These are phyloP conservation scores for Xiphophorus maculatus DNA, from an alignment of 2,113 vertebrate species.

Conservation along the genomic window DNA sequence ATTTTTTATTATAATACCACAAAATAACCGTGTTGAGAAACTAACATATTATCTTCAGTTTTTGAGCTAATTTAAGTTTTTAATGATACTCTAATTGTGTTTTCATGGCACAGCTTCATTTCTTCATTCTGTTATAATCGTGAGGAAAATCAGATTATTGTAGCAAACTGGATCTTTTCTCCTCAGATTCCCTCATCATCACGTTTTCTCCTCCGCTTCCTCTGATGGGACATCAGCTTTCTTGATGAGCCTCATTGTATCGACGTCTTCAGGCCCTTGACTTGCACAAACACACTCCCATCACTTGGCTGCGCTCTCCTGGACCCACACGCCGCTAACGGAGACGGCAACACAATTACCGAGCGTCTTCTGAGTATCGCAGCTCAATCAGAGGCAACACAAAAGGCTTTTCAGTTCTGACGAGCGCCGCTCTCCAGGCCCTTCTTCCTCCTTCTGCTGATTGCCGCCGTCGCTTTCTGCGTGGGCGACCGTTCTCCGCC, in stretches of 20 bases:
- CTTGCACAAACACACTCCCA: conserved; percentile 33
- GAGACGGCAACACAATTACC: conserved; percentile 55
- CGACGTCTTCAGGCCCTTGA: conserved; percentile 36
- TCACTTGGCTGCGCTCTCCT: conserved; percentile 6
- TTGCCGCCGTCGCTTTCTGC: conserved; percentile 67
- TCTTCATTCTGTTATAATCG: background rate
- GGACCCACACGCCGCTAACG: background rate
- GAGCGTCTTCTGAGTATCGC: conserved; percentile 57
- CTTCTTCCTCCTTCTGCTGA: conserved; percentile 69
- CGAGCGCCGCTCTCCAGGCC: conserved; percentile 64
- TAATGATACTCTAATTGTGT: too few species aligned
- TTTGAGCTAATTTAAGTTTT: too few species aligned
- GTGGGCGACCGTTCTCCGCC: conserved; percentile 56
- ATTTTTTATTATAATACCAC: too few species aligned
- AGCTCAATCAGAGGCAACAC: conserved; percentile 69
- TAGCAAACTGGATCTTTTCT: background rate
- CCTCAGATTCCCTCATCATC: background rate
- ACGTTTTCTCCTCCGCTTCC: background rate
- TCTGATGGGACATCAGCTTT: background rate
- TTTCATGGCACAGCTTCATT: background rate
- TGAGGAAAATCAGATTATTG: background rate
- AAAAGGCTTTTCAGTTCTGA: conserved; percentile 60
- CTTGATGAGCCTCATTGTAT: background rate
- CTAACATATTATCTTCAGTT: too few species aligned
- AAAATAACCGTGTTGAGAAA: too few species aligned